Evolutionary conservation across 2,797 vertebrate species (phyloP), one percentile per base, ranked within the genome.

Genomic region (Catostomus latipinnis): DNA sequence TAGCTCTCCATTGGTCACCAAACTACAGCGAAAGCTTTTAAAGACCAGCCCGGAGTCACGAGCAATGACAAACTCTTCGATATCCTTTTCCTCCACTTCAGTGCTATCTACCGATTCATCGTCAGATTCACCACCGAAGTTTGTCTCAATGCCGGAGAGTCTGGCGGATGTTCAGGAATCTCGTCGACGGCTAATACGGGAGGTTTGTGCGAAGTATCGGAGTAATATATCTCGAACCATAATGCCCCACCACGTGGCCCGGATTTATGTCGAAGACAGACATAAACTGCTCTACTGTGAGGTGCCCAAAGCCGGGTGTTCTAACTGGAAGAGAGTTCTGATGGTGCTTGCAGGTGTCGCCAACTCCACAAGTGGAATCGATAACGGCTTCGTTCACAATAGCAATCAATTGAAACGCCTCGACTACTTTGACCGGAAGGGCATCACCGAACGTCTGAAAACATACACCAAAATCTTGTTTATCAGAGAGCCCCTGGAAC

Each of bases 261-360:
- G 95, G 72, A 94, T 99, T 85, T 99, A 94, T 13, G 97, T 99
- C 54, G 98, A 98, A 89, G 97, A 99, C 61, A 94, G 94, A 43
- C 93, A 98, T 45, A 96, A 96, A 48, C 86, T 99, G 78, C 82
- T 99, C 52, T 99, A 99, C 90, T 99, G 98, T 14, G 96, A 98
- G 85, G 97, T 99, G 9, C 98, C 98, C 22, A 99, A 99, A 85
- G 96, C 95, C 0, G 97, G 98, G 69, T 99, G 98, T 88, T 98
- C 98, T 63, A 99, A 99, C 92, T 99, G 98, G 98, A 99, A 99
- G 85, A 90, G 98, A 43, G 96, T 98, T 45, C 94, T 99, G 71
- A 98, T 99, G 94, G 96, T 99, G 82, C 93, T 99, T 1, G 94
- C 94, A 0, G 98, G 98, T 9, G 85, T 94, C 85, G 96, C 97